These are phyloP conservation scores for Yponomeuta malinellus DNA, from an alignment of 2,888 invertebrate genomes.

Conservation along the genomic window DNA sequence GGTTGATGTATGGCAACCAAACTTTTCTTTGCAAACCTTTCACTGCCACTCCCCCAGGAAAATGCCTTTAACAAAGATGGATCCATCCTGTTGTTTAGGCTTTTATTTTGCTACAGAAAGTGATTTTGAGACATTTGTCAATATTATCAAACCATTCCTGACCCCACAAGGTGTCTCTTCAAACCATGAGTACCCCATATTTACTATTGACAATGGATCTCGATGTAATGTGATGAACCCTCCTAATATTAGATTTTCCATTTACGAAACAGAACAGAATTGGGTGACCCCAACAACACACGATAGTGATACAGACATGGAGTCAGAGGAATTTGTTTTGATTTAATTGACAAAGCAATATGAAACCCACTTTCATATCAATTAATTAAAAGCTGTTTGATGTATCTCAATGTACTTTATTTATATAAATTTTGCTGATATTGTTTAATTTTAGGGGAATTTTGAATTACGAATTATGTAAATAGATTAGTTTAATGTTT, in stretches of 20 bases:
- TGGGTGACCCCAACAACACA: constrained; percentile 63
- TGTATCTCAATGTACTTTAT: background rate
- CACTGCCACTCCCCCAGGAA: constrained; percentile 92
- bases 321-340: constrained; percentile 84
- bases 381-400: background rate
- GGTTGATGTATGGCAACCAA: constrained; percentile 87
- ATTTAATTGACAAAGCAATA: constrained; percentile 52
- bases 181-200: constrained; percentile 86
- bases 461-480: constrained; percentile 16
- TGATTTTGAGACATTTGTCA: constrained; percentile 85
- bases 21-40: constrained; percentile 86
- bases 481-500: background rate
- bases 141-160: constrained; percentile 78
- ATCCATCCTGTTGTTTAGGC: constrained; percentile 94
- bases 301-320: constrained; percentile 79
- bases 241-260: constrained; percentile 72
- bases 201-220: constrained; percentile 85
- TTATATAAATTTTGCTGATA: background rate
- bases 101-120: constrained; percentile 87
- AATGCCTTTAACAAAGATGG: constrained; percentile 89
- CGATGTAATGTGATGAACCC: constrained; percentile 76
- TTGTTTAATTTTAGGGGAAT: constrained; percentile 10
- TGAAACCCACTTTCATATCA: background rate
- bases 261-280: constrained; percentile 71
- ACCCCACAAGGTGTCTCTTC: constrained; percentile 61